A percentile compares a stretch with the other conserved stretches of the same genome.
These are phyloP conservation scores for Volucella zonaria DNA, from an alignment of 2,888 invertebrate genomes.

Conservation along the genomic window DNA sequence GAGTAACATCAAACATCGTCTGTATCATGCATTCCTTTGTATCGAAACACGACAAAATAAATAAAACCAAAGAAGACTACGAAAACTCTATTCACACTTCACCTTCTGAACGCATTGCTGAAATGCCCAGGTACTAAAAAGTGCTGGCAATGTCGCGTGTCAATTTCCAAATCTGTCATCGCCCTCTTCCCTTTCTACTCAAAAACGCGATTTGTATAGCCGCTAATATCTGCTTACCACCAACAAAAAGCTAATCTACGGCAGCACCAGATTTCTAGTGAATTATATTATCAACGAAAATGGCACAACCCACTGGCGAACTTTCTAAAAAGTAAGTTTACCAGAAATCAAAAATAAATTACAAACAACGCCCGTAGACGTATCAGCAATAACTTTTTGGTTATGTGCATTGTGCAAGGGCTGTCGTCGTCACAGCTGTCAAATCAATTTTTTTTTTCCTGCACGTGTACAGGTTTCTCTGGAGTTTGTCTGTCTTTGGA, in stretches of 20 bases:
- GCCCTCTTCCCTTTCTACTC: constrained; percentile 15
- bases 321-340: constrained; percentile 81
- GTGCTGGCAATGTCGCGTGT: constrained; percentile 23
- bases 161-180: constrained; percentile 27
- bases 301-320: constrained; percentile 79
- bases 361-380: neutral
- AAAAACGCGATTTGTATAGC: constrained; percentile 19
- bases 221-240: neutral
- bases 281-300: constrained; percentile 55
- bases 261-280: neutral
- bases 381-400: constrained; percentile 33
- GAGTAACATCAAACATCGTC: too few relatives aligned
- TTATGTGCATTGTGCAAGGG: constrained; percentile 59
- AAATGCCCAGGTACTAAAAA: constrained; percentile 35
- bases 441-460: constrained; percentile 35
- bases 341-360: neutral
- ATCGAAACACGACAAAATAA: neutral
- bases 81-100: neutral
- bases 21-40: neutral
- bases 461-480: constrained; percentile 50
- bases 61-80: neutral
- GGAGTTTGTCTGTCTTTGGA: neutral
- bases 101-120: constrained; percentile 26
- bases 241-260: constrained; percentile 7
- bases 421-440: constrained; percentile 54